Percentiles rank a stretch among this genome's conserved stretches.
Evolutionary conservation across 2,797 vertebrate species (phyloP).

Genomic region (Poeciliopsis gracilis): DNA sequence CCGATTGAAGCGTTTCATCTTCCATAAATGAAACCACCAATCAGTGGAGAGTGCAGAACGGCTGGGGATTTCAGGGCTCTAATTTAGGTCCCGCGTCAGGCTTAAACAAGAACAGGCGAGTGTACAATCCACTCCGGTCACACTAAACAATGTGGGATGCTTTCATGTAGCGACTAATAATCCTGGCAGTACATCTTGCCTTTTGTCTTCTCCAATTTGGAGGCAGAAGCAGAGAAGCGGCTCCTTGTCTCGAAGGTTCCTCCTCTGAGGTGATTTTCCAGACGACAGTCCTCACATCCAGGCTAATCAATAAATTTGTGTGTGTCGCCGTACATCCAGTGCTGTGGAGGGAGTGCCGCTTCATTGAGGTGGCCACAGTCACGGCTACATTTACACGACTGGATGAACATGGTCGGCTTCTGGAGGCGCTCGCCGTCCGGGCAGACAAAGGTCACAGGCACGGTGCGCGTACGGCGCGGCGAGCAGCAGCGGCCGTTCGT

Average conservation of each 20-base stretch:
- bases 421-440: slow-evolving; percentile 70
- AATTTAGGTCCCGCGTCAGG: slow-evolving; percentile 57
- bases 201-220: slow-evolving; percentile 33
- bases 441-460: slow-evolving; percentile 74
- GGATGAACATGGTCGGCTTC: slow-evolving; percentile 78
- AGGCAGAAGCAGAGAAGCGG: slow-evolving; percentile 38
- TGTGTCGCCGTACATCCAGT: slow-evolving; percentile 78
- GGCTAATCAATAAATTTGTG: slow-evolving; percentile 75
- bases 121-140: slow-evolving; percentile 53
- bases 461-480: slow-evolving; percentile 73
- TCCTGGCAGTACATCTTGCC: slow-evolving; percentile 21
- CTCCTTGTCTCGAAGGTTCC: slow-evolving; percentile 31
- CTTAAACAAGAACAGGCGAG: slow-evolving; percentile 52
- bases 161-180: slow-evolving; percentile 40
- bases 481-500: slow-evolving; percentile 76
- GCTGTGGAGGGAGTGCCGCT: slow-evolving; percentile 70
- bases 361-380: slow-evolving; percentile 77
- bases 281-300: too few species aligned
- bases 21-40: slow-evolving; percentile 17
- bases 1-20: slow-evolving; percentile 28
- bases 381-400: slow-evolving; percentile 77
- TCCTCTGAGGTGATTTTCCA: slow-evolving; percentile 30
- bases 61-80: slow-evolving; percentile 54
- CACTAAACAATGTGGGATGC: slow-evolving; percentile 40
- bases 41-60: slow-evolving; percentile 35